Evolutionary conservation across 2,797 vertebrate species (phyloP).

Genomic region (Pipistrellus nathusii): DNA sequence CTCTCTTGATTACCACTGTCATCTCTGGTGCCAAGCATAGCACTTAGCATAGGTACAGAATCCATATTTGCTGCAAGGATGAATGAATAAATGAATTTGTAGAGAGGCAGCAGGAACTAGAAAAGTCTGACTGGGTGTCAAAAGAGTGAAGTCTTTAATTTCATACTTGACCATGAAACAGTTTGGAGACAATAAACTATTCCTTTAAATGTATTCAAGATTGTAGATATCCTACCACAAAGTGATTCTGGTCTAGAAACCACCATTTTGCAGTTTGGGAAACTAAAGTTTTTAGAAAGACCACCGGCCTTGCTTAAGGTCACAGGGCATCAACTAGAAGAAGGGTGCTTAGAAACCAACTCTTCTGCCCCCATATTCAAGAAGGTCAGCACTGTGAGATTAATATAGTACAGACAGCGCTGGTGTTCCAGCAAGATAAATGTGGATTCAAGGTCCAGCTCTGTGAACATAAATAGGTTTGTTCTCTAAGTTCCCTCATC

Average conservation of each 20-base stretch:
- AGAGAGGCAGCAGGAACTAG: not conserved
- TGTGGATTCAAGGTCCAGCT: too few species aligned
- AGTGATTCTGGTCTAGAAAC: not conserved
- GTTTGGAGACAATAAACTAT: not conserved
- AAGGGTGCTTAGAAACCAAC: accelerated
- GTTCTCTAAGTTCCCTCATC: not conserved
- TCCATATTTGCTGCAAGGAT: not conserved
- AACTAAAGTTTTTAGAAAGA: not conserved
- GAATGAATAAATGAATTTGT: not conserved
- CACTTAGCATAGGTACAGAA: not conserved
- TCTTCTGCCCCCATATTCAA: not conserved
- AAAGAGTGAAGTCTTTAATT: not conserved
- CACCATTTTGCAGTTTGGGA: not conserved
- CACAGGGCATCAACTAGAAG: not conserved
- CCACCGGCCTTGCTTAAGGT: too few species aligned
- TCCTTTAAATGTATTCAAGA: not conserved
- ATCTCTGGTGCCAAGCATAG: not conserved
- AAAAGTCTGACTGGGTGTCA: not conserved
- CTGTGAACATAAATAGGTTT: accelerated
- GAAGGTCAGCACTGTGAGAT: too few species aligned
- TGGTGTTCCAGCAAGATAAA: not conserved
- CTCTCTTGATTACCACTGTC: not conserved
- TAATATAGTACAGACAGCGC: not conserved
- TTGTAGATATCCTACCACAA: not conserved
- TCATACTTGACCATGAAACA: accelerated